phyloP scores from a whole-genome alignment of 2,888 invertebrate genomes.

The Megaustenia siamemsis region DNA sequence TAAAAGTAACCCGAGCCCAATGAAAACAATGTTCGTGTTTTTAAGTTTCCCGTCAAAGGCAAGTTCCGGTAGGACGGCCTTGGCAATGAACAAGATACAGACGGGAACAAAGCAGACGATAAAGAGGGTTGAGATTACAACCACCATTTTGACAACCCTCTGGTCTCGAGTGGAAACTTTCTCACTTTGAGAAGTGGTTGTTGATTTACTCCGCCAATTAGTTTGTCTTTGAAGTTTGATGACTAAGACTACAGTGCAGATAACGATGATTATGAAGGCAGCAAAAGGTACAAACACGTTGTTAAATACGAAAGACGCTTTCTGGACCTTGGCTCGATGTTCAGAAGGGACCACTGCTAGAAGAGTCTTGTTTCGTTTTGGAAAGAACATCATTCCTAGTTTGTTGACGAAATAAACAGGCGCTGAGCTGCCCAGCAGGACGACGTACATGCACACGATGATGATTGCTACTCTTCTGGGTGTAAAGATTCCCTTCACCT shows the following conservation, averaged over 20 bases:
- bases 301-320: constrained; percentile 3
- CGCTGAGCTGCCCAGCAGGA: background rate
- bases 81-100: constrained; percentile 6
- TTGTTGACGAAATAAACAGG: constrained; percentile 20
- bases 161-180: background rate
- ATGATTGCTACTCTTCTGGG: background rate
- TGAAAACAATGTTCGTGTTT: background rate
- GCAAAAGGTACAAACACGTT: constrained; percentile 2
- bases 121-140: constrained; percentile 8
- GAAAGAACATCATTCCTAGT: background rate
- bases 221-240: background rate
- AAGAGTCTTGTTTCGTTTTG: constrained; percentile 10
- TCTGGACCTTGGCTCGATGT: background rate
- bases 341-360: background rate
- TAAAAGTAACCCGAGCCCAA: background rate
- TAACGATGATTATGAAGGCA: background rate
- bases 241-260: background rate
- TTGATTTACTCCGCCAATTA: constrained; percentile 11
- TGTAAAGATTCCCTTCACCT: constrained; percentile 12
- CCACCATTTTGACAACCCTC: constrained; percentile 30
- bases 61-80: background rate
- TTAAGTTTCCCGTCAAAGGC: background rate
- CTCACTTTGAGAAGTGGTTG: background rate
- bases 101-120: constrained; percentile 22
- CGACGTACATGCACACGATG: constrained; percentile 6